Evolutionary conservation across 2,888 invertebrate species (phyloP).

Genomic region (Leptopilina drosophilae): DNA sequence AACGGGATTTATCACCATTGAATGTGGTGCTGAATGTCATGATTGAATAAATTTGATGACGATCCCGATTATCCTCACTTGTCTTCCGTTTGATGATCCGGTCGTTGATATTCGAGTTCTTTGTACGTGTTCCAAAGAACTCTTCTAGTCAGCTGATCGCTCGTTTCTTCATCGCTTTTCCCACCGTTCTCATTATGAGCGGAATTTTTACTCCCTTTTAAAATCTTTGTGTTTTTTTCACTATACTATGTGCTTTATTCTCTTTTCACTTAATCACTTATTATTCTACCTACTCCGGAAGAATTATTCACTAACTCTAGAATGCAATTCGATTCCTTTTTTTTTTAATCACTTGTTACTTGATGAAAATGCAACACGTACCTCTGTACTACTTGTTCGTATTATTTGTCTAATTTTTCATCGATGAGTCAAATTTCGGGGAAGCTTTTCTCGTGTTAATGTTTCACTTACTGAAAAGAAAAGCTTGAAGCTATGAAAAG

Average conservation of each 20-base stretch:
- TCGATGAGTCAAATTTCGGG: no score
- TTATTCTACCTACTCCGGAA: neutral
- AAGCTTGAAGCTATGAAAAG: no score
- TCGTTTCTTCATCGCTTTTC: constrained; percentile 21
- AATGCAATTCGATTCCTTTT: neutral
- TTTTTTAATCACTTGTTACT: no score
- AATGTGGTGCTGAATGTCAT: constrained; percentile 74
- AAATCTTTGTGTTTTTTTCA: neutral
- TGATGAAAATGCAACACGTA: no score
- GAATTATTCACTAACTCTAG: neutral
- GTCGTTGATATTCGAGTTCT: constrained; percentile 43
- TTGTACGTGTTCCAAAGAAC: constrained; percentile 43
- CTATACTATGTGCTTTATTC: neutral
- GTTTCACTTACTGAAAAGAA: neutral
- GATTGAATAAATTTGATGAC: constrained; percentile 62
- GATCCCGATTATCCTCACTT: constrained; percentile 22
- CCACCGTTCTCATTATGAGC: constrained; percentile 8
- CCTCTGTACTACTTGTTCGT: no score
- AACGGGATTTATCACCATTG: constrained; percentile 69
- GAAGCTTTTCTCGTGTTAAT: neutral
- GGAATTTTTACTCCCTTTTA: constrained; percentile 7
- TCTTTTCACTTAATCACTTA: neutral
- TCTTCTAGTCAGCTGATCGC: constrained; percentile 45
- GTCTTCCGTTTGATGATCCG: constrained; percentile 10
- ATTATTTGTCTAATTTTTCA: no score